Evolutionary conservation across 2,888 invertebrate species (phyloP).

Genomic region (Serripes groenlandicus): DNA sequence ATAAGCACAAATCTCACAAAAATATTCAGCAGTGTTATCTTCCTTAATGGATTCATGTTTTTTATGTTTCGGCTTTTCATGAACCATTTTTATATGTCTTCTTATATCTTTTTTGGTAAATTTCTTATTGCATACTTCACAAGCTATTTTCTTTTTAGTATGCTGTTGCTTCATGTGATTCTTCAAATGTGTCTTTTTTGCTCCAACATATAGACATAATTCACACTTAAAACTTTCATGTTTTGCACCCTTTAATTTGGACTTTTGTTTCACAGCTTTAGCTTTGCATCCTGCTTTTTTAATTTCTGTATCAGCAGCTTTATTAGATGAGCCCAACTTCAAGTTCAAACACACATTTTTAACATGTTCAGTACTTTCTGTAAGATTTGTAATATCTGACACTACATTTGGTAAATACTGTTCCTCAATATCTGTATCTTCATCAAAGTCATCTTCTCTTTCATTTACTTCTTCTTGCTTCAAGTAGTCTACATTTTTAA

Average conservation of each 20-base stretch:
- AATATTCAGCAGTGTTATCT: slow-evolving; percentile 44
- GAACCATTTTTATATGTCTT: slow-evolving; percentile 60
- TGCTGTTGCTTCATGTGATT: slow-evolving; percentile 75
- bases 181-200: slow-evolving; percentile 64
- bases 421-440: slow-evolving; percentile 57
- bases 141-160: slow-evolving; percentile 68
- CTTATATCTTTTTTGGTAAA: slow-evolving; percentile 77
- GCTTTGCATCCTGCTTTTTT: no score
- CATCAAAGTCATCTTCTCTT: slow-evolving; percentile 22
- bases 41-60: slow-evolving; percentile 20
- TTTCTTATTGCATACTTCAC: slow-evolving; percentile 74
- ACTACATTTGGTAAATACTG: background rate
- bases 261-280: no score
- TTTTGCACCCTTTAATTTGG: no score
- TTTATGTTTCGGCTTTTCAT: background rate
- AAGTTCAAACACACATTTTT: no score
- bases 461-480: background rate
- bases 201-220: slow-evolving; percentile 71
- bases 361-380: no score
- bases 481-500: background rate
- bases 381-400: no score
- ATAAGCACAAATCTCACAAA: slow-evolving; percentile 73
- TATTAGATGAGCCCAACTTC: no score
- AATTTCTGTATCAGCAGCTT: no score
- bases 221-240: slow-evolving; percentile 61